Base-by-base conservation (phyloP, 2,113 vertebrate species). In the Capreolus pygargus region DNA sequence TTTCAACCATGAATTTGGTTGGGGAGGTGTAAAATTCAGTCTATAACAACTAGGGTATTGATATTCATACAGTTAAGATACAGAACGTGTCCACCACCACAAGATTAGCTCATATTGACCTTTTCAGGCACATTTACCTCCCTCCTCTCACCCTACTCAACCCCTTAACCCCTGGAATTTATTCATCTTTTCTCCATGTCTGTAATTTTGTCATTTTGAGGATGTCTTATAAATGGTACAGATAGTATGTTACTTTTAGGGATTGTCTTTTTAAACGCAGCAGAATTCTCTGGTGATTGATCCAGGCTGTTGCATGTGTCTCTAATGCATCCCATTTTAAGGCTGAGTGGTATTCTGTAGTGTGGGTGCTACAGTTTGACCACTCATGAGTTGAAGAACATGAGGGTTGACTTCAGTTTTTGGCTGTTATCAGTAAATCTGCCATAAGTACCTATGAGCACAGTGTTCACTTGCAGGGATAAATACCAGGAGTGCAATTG, bases 401-500 rank as follows among this genome's bases (percentile, higher is more conserved):
- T 30, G 17, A 13, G 25, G 28, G 13, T 16, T 89, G 1, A 57
- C 55, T 93, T 86, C 36, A 57, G 33, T 70, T 93, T 55, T 0
- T 2, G n/a, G 54, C 33, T 84, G 45, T 86, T 96, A 57, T 36
- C 27, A 91, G 43, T 83, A 86, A 82, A 84, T 11, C 4, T 82
- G 28, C 27, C 87, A 57, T 89, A 88, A 83, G 91, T 52, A 94
- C 61, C 33, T 36, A 58, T 45, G 21, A 55, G 67, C 7, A 19
- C 39, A 43, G 13, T 87, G 70, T 91, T 87, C n/a, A 91, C 28
- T 93, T 60, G 86, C 9, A 91, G 6, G 64, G 43, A 95, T n/a
- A 96, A 93, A 96, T 93, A 30, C 36, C 64, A 95, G 50, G 43
- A 81, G 17, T 82, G 2, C 43, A 95, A 90, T 33, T 97, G 54